Conservation (phyloP, 1,140 invertebrate species). For the Drosophila kanapiae region DNA sequence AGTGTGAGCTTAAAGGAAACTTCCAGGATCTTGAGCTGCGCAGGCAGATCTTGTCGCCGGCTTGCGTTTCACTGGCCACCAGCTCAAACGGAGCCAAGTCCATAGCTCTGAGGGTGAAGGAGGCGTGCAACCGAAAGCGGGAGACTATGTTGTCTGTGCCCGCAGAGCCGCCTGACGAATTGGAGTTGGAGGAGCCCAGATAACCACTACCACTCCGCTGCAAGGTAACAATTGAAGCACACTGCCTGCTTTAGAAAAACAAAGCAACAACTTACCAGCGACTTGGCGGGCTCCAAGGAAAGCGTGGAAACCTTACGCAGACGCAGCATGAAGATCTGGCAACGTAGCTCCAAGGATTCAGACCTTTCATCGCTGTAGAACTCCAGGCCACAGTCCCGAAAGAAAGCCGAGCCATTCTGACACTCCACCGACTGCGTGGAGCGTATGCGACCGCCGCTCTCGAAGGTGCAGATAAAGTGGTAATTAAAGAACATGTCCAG, state of each 20-base stretch:
- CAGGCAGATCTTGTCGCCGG: constrained; percentile 60
- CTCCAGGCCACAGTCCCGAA: constrained; percentile 74
- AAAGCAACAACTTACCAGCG: constrained; percentile 52
- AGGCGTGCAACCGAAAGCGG: constrained; percentile 77
- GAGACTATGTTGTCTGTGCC: constrained; percentile 58
- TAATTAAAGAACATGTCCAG: constrained; percentile 83
- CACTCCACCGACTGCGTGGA: constrained; percentile 83
- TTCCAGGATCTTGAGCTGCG: constrained; percentile 58
- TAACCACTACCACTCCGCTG: constrained; percentile 56
- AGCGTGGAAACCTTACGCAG: constrained; percentile 76
- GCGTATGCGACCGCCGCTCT: constrained; percentile 66
- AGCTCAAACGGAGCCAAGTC: constrained; percentile 68
- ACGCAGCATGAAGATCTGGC: constrained; percentile 79
- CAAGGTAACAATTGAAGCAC: not conserved
- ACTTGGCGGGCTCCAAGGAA: constrained; percentile 58
- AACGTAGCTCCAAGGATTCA: constrained; percentile 57
- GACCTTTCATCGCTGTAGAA: constrained; percentile 53
- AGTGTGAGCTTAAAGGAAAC: constrained; percentile 53
- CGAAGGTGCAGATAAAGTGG: constrained; percentile 80
- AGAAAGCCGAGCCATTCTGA: constrained; percentile 64
- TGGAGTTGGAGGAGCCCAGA: constrained; percentile 52
- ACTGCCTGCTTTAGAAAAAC: not conserved
- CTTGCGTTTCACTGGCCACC: constrained; percentile 40
- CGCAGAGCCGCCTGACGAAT: constrained; percentile 37
- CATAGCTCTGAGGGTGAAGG: constrained; percentile 51